Evolutionary conservation across 2,888 invertebrate species (phyloP).

Genomic region (Troilus luridus): DNA sequence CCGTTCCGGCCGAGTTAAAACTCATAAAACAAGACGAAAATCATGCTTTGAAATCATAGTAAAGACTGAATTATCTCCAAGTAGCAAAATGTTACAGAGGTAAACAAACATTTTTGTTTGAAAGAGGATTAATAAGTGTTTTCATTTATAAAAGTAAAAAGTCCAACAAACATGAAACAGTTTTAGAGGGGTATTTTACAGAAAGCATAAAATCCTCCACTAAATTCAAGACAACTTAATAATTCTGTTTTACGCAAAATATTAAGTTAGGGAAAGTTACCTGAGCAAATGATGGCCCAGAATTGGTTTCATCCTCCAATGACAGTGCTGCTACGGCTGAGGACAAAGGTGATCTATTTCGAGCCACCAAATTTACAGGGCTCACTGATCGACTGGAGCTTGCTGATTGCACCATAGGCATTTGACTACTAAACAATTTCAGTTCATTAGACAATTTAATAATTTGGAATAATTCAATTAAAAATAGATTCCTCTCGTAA

Average conservation of each 20-base stretch:
- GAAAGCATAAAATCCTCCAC: too few species aligned
- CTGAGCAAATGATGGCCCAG: conserved; percentile 75
- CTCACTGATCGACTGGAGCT: conserved; percentile 38
- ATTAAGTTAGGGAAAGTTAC: conserved; percentile 67
- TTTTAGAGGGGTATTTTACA: too few species aligned
- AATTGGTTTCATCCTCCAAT: conserved; percentile 66
- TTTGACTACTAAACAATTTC: not conserved
- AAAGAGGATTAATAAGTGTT: too few species aligned
- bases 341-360: conserved; percentile 53
- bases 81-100: too few species aligned
- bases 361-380: not conserved
- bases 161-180: too few species aligned
- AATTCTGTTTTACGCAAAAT: not conserved
- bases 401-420: not conserved
- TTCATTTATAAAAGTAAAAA: too few species aligned
- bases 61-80: too few species aligned
- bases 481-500: not conserved
- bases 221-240: not conserved
- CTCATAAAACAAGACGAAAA: too few species aligned
- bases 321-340: conserved; percentile 63
- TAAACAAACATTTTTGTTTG: too few species aligned
- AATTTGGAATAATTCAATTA: not conserved
- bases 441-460: not conserved
- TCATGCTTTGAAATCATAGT: too few species aligned
- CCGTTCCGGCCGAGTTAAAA: too few species aligned